phyloP scores from a whole-genome alignment of 2,797 vertebrate species.

The Cynodonichthys magdalenae region DNA sequence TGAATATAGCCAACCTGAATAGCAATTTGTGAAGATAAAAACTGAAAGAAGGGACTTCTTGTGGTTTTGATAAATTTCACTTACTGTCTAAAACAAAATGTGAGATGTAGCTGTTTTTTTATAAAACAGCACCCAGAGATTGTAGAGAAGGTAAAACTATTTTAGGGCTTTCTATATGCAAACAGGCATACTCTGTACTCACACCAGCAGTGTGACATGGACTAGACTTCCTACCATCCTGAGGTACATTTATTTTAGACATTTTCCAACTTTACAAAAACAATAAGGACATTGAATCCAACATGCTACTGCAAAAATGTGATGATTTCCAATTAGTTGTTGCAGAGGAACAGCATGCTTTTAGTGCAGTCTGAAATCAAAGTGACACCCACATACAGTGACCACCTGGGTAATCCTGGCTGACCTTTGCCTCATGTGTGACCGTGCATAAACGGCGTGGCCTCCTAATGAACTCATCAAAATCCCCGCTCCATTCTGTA shows the following conservation, averaged over 20 bases:
- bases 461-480: constrained; percentile 78
- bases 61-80: constrained; percentile 8
- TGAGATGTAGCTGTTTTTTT: constrained; percentile 16
- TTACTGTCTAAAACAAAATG: constrained; percentile 7
- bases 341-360: constrained; percentile 42
- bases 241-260: constrained; percentile 20
- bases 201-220: constrained; percentile 37
- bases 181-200: constrained; percentile 38
- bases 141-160: constrained; percentile 33
- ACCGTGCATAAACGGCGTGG: constrained; percentile 75
- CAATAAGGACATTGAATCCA: constrained; percentile 29
- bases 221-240: constrained; percentile 42
- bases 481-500: constrained; percentile 54
- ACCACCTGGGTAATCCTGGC: constrained; percentile 74
- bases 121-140: constrained; percentile 28
- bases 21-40: constrained; percentile 45
- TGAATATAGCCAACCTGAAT: constrained; percentile 75
- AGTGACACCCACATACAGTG: constrained; percentile 67
- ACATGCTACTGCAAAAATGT: constrained; percentile 26
- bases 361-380: constrained; percentile 63
- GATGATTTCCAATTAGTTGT: constrained; percentile 42
- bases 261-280: constrained; percentile 23
- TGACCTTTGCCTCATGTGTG: constrained; percentile 74
- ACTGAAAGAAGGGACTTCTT: constrained; percentile 21
- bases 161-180: constrained; percentile 24